Percentiles rank a stretch among this genome's conserved stretches.
Conservation (phyloP, 2,797 vertebrate genomes). For the Sparidentex hasta region DNA sequence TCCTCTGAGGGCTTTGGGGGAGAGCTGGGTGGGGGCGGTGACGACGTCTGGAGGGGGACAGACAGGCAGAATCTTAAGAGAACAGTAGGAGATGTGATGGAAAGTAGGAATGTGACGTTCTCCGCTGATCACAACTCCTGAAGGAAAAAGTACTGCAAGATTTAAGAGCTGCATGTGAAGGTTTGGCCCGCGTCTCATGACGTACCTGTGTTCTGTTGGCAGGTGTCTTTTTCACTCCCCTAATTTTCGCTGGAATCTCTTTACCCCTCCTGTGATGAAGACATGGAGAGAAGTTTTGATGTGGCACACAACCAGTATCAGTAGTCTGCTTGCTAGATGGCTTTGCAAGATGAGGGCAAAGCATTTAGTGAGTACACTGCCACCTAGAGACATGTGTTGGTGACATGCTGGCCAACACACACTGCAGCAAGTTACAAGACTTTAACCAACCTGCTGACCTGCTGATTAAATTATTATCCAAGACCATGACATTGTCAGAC, state of each 20-base stretch:
- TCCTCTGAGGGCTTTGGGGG: slow-evolving; percentile 88
- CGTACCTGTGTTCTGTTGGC: slow-evolving; percentile 85
- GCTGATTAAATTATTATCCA: not conserved
- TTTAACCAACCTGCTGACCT: not conserved
- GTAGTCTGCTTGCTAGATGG: not conserved
- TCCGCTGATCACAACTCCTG: not conserved
- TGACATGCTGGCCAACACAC: no score
- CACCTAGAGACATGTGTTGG: no score
- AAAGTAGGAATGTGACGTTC: not conserved
- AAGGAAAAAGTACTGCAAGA: not conserved
- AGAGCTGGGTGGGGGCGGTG: slow-evolving; percentile 83
- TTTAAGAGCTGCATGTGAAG: not conserved
- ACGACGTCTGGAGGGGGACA: slow-evolving; percentile 65
- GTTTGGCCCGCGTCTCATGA: not conserved
- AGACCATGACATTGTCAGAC: not conserved
- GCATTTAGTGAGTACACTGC: no score
- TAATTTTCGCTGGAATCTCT: slow-evolving; percentile 82
- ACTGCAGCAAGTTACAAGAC: no score
- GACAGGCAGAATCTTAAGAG: not conserved
- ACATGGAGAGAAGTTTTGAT: slow-evolving; percentile 3
- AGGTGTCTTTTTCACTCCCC: slow-evolving; percentile 83
- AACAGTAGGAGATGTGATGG: slow-evolving; percentile 3
- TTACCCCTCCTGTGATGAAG: slow-evolving; percentile 82
- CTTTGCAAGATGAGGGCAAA: not conserved
- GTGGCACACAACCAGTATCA: not conserved